Conservation (phyloP, 2,113 vertebrate species). For the Aptenodytes patagonicus region DNA sequence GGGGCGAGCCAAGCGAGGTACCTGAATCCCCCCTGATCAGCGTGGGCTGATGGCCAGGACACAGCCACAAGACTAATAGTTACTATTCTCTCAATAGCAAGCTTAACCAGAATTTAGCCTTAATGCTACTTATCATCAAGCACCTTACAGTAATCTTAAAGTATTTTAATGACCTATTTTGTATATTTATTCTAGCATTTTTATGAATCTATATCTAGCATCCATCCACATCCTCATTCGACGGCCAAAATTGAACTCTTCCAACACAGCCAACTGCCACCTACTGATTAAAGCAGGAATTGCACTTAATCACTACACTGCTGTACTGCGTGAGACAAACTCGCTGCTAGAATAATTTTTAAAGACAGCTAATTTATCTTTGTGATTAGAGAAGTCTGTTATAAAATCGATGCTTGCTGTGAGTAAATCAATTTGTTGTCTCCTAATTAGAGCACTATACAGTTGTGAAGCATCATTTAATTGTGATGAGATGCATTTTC, state of each 20-base stretch:
- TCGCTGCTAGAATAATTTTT: neutral
- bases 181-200: neutral
- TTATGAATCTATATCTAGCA: neutral
- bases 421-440: neutral
- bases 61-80: neutral
- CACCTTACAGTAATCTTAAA: neutral
- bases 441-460: neutral
- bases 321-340: rapidly evolving
- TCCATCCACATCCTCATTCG: neutral
- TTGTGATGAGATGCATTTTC: neutral
- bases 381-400: neutral
- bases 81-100: neutral
- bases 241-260: neutral
- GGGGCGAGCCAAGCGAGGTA: rapidly evolving
- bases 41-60: neutral
- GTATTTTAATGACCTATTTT: neutral
- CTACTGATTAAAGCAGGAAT: neutral
- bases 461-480: neutral
- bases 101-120: neutral
- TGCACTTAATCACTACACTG: rapidly evolving
- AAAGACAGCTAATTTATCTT: neutral
- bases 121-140: neutral
- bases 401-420: neutral
- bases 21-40: neutral
- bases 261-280: neutral